These are phyloP conservation scores for Vombatus ursinus DNA, from an alignment of 2,113 vertebrate species.

Conservation along the genomic window DNA sequence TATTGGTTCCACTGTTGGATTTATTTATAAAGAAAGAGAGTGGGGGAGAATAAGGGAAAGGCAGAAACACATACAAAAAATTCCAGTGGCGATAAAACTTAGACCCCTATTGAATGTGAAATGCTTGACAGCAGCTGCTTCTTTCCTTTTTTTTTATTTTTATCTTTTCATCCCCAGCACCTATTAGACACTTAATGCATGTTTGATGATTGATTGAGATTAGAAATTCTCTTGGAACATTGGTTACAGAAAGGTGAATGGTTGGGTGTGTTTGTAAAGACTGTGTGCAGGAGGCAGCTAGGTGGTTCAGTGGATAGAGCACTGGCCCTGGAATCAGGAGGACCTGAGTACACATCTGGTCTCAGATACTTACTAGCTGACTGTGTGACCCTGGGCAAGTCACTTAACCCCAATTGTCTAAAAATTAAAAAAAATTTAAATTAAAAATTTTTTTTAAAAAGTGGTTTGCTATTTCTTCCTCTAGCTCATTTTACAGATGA, in stretches of 20 bases:
- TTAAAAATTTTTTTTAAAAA: too few species aligned
- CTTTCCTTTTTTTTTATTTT: neutral
- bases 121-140: neutral
- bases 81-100: neutral
- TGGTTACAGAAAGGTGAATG: neutral
- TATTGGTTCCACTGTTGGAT: neutral
- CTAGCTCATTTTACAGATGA: too few species aligned
- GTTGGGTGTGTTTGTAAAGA: neutral
- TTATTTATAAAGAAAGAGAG: neutral
- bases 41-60: too few species aligned
- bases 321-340: too few species aligned
- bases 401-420: too few species aligned
- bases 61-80: neutral
- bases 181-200: neutral
- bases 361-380: too few species aligned
- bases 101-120: neutral
- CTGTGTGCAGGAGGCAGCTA: too few species aligned
- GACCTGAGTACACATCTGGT: too few species aligned
- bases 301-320: too few species aligned
- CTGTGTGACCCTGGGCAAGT: too few species aligned
- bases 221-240: neutral
- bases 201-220: neutral
- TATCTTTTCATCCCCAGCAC: neutral
- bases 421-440: too few species aligned
- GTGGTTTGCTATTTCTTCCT: too few species aligned